Evolutionary conservation across 2,113 vertebrate species (phyloP).

Genomic region (Brachypodius melanocephalos): DNA sequence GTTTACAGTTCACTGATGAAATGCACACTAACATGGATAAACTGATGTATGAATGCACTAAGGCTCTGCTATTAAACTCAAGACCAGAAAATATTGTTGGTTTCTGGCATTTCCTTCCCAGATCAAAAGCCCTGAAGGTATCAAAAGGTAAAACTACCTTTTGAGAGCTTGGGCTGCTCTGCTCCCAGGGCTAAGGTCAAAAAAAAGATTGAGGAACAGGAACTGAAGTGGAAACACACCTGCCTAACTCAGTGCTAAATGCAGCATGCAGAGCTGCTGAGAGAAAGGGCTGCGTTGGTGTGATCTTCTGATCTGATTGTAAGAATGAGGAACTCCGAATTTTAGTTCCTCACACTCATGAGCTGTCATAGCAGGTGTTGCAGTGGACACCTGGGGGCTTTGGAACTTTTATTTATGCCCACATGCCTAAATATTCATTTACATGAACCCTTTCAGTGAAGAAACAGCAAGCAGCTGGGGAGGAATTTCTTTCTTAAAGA

Average conservation of each 20-base stretch:
- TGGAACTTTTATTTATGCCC: not conserved
- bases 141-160: not conserved
- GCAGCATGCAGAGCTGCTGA: not conserved
- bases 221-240: not conserved
- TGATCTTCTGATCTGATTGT: not conserved
- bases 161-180: not conserved
- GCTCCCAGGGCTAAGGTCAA: not conserved
- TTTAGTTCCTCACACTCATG: not conserved
- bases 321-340: not conserved
- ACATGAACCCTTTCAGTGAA: not conserved
- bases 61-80: not conserved
- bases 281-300: not conserved
- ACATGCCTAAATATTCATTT: not conserved
- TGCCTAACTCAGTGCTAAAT: not conserved
- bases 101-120: not conserved
- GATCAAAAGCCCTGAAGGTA: not conserved
- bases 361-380: not conserved
- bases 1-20: not conserved
- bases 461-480: not conserved
- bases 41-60: not conserved
- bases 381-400: not conserved
- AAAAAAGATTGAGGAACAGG: not conserved
- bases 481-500: not conserved
- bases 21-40: not conserved
- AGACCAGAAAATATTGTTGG: not conserved